Conservation (phyloP, 2,797 vertebrate genomes). For the Acrocephalus scirpaceus region DNA sequence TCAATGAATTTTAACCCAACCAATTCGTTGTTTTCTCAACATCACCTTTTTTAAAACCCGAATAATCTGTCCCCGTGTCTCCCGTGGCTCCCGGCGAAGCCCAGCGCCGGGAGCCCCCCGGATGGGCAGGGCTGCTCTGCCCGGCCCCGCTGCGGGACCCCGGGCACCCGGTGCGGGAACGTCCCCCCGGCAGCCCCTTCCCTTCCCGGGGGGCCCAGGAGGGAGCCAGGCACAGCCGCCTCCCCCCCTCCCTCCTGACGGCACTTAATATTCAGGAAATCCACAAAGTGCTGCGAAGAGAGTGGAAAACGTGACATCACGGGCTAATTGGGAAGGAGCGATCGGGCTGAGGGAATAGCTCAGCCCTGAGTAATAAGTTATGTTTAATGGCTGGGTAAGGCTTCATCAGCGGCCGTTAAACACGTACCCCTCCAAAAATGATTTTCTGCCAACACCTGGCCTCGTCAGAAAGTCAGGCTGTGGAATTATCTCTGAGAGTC, state of each 20-base stretch:
- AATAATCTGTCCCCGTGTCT: accelerated
- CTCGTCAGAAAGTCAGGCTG: not conserved
- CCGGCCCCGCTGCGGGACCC: not conserved
- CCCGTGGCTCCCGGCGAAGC: not conserved
- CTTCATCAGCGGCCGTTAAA: slow-evolving; percentile 16
- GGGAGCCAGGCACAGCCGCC: not conserved
- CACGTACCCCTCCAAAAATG: not conserved
- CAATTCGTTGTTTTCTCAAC: not conserved
- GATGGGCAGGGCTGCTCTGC: too few species aligned
- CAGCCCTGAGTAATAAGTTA: slow-evolving; percentile 25
- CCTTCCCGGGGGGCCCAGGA: slow-evolving; percentile 8
- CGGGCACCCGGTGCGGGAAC: not conserved
- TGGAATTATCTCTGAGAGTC: not conserved
- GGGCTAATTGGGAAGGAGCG: slow-evolving; percentile 49
- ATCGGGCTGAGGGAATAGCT: slow-evolving; percentile 42
- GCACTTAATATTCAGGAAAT: slow-evolving; percentile 66
- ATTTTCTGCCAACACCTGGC: slow-evolving; percentile 51
- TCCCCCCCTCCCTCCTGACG: not conserved
- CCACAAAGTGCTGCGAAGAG: slow-evolving; percentile 49
- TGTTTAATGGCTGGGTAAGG: slow-evolving; percentile 19
- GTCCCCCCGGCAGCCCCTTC: not conserved
- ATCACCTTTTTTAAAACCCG: accelerated
- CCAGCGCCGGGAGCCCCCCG: not conserved
- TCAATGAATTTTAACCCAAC: not conserved
- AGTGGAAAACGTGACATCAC: slow-evolving; percentile 72